Base-by-base conservation (phyloP, 2,888 invertebrate genomes). In the Cristatella mucedo region DNA sequence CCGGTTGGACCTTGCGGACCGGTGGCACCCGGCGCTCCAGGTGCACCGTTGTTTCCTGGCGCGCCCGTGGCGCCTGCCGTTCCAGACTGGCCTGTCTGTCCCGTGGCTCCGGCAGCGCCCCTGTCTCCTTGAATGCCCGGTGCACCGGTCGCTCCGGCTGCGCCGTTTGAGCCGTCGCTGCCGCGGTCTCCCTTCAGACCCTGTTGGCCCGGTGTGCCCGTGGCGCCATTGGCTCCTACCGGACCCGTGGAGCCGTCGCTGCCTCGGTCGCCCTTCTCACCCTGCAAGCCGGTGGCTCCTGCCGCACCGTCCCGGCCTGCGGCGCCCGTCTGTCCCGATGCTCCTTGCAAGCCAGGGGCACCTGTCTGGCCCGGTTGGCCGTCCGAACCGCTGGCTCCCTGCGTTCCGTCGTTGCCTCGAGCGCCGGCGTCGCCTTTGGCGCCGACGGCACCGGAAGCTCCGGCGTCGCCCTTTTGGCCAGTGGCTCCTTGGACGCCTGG, bases 181-280 rank as follows among this genome's bases (percentile, higher is more conserved):
- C 47, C 47, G 11, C 34, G 32, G 16, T 22, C 36, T 29, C 46
- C 44, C 18, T 34, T 19, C 24, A 33, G 20, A 4, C 46, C 44
- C 21, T 20, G 9, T 11, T 16, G n/a, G n/a, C n/a, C n/a, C n/a
- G n/a, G n/a, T 11, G 36, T 16, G 3, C 41, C 44, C 20, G 22
- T 5, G n/a, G 26, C 21, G 19, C 46, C 46, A 15, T 29, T n/a
- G n/a, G 20, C 30, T 13, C 42, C 42, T 24, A 15, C 13, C 15
- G 33, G 19, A 13, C 45, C 45, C 11, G 24, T 18, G n/a, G 36
- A 16, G 3, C 41, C 44, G 21, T 19, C 6, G n/a, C 21, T 21
- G 19, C 47, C 47, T 16, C 30, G 18, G 5, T 15, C 31, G 7
- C 44, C 44, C 18, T n/a, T 13, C 11, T 21, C n/a, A 21, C 46